Evolutionary conservation across 2,888 invertebrate genomes (phyloP).

Genomic region (Tachina fera): DNA sequence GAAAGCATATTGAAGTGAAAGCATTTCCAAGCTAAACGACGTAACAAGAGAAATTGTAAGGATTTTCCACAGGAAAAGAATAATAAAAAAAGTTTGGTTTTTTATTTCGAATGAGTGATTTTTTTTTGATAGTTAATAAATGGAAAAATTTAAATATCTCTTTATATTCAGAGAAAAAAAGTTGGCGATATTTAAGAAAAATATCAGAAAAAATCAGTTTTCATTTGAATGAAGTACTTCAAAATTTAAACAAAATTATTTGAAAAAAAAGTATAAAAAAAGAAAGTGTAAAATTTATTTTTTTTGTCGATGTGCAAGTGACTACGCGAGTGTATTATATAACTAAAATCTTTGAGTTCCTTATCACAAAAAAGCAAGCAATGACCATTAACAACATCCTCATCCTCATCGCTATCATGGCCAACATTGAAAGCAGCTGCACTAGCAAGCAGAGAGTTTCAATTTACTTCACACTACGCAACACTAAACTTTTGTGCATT

Average conservation of each 20-base stretch:
- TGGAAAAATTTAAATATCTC: not conserved
- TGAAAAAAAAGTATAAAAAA: not conserved
- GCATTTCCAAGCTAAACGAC: constrained; percentile 32
- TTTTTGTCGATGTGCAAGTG: constrained; percentile 18
- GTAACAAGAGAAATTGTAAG: constrained; percentile 41
- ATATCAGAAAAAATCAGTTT: not conserved
- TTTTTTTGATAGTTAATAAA: not conserved
- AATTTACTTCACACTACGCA: constrained; percentile 11
- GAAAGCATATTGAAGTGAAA: constrained; percentile 59
- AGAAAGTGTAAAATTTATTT: not conserved
- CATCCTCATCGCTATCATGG: not conserved
- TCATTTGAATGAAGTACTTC: not conserved
- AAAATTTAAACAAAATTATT: not conserved
- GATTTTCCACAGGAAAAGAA: constrained; percentile 40
- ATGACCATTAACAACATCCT: constrained; percentile 41
- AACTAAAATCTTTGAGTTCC: constrained; percentile 40
- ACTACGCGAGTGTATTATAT: constrained; percentile 55
- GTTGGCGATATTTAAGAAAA: not conserved
- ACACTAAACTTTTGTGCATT: constrained; percentile 21
- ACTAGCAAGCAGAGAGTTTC: not conserved
- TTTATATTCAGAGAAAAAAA: not conserved
- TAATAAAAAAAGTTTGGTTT: not conserved
- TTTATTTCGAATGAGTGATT: not conserved
- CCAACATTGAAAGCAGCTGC: not conserved
- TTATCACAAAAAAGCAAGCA: constrained; percentile 42